Conservation (phyloP, 2,797 vertebrate genomes). For the Pteronotus mesoamericanus region DNA sequence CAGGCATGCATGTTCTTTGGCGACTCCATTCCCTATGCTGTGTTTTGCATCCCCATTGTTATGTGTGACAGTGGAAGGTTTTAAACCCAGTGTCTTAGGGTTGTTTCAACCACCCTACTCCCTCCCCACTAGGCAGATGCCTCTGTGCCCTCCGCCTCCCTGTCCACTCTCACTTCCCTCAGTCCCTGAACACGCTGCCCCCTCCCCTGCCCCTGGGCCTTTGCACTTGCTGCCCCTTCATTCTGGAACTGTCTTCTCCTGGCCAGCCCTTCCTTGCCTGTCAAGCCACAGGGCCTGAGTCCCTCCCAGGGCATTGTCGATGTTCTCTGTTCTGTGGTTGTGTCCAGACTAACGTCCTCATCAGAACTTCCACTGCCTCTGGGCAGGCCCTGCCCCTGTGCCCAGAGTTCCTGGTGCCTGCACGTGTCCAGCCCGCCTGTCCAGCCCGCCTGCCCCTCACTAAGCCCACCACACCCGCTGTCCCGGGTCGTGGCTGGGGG, state of each 20-base stretch:
- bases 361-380: no score
- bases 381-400: background rate
- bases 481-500: background rate
- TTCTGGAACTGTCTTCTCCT: background rate
- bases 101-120: accelerated
- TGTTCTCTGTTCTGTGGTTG: accelerated
- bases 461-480: background rate
- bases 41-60: background rate
- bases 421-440: background rate
- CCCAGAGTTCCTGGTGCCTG: background rate
- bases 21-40: no score
- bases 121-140: background rate
- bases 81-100: background rate
- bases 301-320: background rate
- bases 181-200: background rate
- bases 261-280: background rate
- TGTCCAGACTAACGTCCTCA: background rate
- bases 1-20: no score
- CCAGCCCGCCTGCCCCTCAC: accelerated
- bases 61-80: background rate
- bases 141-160: background rate
- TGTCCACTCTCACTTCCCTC: no score
- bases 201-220: background rate
- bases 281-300: accelerated
- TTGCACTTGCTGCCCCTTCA: background rate